phyloP scores from a whole-genome alignment of 2,888 invertebrate species.

The Archips crataeganus region DNA sequence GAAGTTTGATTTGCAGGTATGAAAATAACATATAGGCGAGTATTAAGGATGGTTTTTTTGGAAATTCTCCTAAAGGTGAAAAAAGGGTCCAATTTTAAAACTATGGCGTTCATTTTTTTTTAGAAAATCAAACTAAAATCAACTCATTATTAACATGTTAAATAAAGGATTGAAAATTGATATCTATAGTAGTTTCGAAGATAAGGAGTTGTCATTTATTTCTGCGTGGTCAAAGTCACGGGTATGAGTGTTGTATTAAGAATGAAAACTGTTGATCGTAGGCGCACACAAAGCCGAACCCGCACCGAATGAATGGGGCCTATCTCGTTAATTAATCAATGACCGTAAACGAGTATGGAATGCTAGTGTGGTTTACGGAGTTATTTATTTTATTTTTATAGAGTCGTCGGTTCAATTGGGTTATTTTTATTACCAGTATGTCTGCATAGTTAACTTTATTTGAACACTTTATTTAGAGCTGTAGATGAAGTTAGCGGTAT shows the following conservation, averaged over 20 bases:
- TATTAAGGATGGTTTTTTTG: no score
- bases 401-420: slow-evolving; percentile 11
- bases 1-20: no score
- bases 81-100: no score
- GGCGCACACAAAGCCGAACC: slow-evolving; percentile 32
- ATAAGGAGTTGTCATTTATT: no score
- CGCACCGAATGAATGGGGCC: slow-evolving; percentile 34
- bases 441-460: slow-evolving; percentile 17
- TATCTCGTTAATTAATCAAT: slow-evolving; percentile 44
- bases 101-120: no score
- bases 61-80: no score
- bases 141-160: no score
- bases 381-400: slow-evolving; percentile 38
- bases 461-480: background rate
- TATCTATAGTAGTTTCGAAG: no score
- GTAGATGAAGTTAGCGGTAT: background rate
- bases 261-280: slow-evolving; percentile 11
- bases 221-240: no score
- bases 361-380: slow-evolving; percentile 24
- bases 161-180: no score
- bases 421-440: slow-evolving; percentile 12
- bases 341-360: slow-evolving; percentile 40
- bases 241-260: background rate
- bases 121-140: no score
- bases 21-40: no score